Conservation (phyloP, 2,797 vertebrate species). For the Xenopus petersii region DNA sequence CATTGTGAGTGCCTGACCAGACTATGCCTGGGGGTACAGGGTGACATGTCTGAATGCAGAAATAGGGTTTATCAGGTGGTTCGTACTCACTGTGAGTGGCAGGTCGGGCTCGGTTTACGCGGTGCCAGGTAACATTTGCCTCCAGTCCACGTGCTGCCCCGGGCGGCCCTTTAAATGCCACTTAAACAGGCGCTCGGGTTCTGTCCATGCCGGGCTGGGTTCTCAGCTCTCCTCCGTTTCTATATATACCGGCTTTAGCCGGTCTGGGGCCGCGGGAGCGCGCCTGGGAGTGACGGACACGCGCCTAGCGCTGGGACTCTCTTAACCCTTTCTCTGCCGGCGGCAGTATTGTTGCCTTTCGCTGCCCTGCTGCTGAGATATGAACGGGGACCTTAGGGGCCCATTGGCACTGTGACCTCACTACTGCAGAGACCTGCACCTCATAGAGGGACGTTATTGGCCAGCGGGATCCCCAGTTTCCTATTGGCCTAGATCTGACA, state of each 20-base stretch:
- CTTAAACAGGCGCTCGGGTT: background rate
- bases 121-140: background rate
- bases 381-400: too few species aligned
- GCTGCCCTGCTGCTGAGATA: too few species aligned
- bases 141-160: constrained; percentile 4
- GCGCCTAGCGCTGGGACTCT: constrained; percentile 1
- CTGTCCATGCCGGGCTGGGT: background rate
- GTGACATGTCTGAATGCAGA: too few species aligned
- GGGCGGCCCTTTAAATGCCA: background rate
- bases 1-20: too few species aligned
- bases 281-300: constrained; percentile 53
- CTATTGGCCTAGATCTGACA: too few species aligned
- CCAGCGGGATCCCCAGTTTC: too few species aligned
- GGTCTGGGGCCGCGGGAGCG: constrained; percentile 66
- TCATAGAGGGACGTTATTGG: too few species aligned
- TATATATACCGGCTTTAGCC: constrained; percentile 70
- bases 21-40: too few species aligned
- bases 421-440: too few species aligned
- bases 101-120: background rate
- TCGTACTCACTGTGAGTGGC: constrained; percentile 4
- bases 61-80: too few species aligned
- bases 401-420: too few species aligned
- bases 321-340: constrained; percentile 53
- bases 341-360: background rate
- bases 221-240: constrained; percentile 13